Conservation (phyloP, 2,797 vertebrate species). For the Hylomyscus alleni region DNA sequence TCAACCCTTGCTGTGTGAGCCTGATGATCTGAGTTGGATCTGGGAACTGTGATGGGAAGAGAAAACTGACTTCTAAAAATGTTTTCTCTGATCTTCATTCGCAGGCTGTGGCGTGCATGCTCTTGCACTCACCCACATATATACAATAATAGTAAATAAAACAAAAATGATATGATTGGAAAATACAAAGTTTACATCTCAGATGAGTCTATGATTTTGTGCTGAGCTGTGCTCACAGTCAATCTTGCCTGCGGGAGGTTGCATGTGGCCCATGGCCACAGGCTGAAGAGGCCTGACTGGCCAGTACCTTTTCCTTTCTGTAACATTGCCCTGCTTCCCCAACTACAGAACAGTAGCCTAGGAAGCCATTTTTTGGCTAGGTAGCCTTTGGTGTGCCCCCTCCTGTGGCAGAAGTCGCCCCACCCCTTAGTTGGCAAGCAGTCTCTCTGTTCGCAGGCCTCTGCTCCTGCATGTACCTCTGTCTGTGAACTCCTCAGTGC, state of each 20-base stretch:
- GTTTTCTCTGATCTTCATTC: too few relatives aligned
- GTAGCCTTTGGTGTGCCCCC: too few relatives aligned
- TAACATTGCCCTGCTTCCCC: background rate
- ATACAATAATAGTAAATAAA: background rate
- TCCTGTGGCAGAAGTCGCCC: conserved; percentile 3
- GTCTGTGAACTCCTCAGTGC: background rate
- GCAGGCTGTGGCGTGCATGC: too few relatives aligned
- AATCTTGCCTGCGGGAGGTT: background rate
- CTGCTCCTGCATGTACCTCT: background rate
- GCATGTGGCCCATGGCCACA: too few relatives aligned
- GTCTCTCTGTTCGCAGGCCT: background rate
- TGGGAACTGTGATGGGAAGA: background rate
- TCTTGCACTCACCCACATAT: background rate
- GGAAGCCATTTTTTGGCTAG: background rate
- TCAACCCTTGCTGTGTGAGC: background rate
- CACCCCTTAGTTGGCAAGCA: background rate
- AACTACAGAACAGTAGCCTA: background rate
- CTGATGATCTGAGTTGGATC: background rate
- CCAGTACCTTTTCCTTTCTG: background rate
- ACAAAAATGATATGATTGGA: background rate
- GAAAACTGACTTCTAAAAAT: background rate
- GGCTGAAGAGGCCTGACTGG: background rate
- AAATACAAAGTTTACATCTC: background rate
- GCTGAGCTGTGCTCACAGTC: background rate
- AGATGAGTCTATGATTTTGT: background rate